phyloP scores from a whole-genome alignment of 2,113 vertebrate species.

The Oxyruncus cristatus region DNA sequence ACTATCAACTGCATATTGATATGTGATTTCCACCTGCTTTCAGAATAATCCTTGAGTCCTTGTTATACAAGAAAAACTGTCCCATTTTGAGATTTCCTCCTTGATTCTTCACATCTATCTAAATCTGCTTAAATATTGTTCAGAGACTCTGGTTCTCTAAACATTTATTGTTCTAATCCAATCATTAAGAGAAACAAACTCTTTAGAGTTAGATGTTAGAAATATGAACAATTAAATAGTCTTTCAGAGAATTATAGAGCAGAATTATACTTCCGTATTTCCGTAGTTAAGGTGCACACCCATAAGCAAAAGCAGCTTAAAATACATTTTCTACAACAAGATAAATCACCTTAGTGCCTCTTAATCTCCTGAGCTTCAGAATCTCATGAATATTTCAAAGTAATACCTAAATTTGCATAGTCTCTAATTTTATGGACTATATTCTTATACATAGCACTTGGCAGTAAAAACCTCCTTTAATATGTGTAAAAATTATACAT shows the following conservation, averaged over 20 bases:
- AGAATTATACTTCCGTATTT: not conserved
- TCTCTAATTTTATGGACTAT: not conserved
- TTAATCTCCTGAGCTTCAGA: conserved; percentile 25
- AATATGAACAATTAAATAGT: not conserved
- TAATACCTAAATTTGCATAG: not conserved
- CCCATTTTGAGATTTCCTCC: not conserved
- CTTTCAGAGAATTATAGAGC: not conserved
- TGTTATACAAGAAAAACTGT: not conserved
- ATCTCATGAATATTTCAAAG: conserved; percentile 29
- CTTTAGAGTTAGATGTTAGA: not conserved
- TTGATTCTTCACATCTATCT: not conserved
- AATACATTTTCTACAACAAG: not conserved
- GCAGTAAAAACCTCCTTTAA: not conserved
- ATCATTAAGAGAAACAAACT: not conserved
- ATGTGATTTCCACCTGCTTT: not conserved
- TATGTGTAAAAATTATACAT: not conserved
- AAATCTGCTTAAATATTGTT: not conserved
- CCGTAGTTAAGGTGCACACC: not conserved
- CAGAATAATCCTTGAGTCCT: not conserved
- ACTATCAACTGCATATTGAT: not conserved
- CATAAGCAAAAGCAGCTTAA: conserved; percentile 28
- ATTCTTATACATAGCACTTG: not conserved
- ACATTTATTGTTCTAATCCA: not conserved
- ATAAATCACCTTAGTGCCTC: conserved; percentile 13
- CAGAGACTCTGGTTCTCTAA: not conserved